A percentile compares a stretch with the other conserved stretches of the same genome.
phyloP scores from a whole-genome alignment of 37 sponge, comb jelly and placozoan genomes.

The Axinella damicornis region DNA sequence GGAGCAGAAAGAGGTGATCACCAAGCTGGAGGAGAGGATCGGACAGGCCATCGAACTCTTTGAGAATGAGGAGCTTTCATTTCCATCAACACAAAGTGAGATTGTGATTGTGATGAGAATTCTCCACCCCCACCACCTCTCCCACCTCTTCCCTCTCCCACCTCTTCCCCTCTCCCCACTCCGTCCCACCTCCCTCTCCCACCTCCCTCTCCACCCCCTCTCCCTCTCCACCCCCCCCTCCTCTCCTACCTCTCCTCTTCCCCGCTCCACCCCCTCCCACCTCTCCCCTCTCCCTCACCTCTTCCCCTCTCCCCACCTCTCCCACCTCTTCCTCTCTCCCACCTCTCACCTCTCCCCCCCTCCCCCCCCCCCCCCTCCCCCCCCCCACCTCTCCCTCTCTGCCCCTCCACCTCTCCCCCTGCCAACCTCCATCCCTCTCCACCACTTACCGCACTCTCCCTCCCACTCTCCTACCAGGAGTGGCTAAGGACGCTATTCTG shows the following conservation, averaged over 20 bases:
- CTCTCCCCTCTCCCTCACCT: too few species aligned
- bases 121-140: too few species aligned
- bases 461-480: conserved; percentile 1
- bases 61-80: conserved; percentile 57
- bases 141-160: neutral
- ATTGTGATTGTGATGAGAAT: too few species aligned
- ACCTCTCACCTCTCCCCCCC: neutral
- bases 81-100: conserved; percentile 38
- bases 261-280: too few species aligned
- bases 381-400: too few species aligned
- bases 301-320: too few species aligned
- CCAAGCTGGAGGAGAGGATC: conserved; percentile 36
- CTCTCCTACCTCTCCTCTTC: too few species aligned
- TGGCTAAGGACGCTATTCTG: conserved; percentile 44
- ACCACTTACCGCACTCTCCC: neutral
- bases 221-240: too few species aligned
- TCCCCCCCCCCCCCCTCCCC: too few species aligned
- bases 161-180: too few species aligned
- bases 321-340: too few species aligned
- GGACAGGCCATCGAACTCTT: conserved; percentile 54
- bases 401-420: too few species aligned
- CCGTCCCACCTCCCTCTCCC: neutral
- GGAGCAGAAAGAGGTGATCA: conserved; percentile 36
- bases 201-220: neutral
- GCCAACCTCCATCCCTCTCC: neutral